A percentile compares a stretch with the other conserved stretches of the same genome.
Evolutionary conservation across 2,888 invertebrate species (phyloP).

Genomic region (Cartodere bifasciata): DNA sequence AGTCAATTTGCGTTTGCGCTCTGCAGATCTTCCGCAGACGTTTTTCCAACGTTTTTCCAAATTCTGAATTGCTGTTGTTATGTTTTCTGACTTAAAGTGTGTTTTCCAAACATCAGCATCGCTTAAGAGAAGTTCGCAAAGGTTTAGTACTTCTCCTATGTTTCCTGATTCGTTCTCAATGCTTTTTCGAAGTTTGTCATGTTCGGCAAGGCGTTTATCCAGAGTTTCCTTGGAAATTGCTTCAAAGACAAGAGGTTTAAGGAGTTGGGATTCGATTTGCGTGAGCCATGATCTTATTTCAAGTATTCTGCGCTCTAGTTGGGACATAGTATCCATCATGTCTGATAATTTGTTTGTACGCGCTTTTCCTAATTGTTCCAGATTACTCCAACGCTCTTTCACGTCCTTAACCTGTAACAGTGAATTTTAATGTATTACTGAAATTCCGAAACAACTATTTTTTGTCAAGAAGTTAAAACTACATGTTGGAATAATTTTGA

Average conservation of each 20-base stretch:
- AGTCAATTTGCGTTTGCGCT: slow-evolving; percentile 54
- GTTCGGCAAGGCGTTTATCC: slow-evolving; percentile 55
- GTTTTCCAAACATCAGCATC: slow-evolving; percentile 62
- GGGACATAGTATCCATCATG: slow-evolving; percentile 54
- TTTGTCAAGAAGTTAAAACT: no score
- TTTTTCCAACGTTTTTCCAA: slow-evolving; percentile 70
- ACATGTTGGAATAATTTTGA: no score
- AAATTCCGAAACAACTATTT: no score
- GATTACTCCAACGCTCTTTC: slow-evolving; percentile 59
- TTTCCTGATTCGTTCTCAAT: slow-evolving; percentile 68
- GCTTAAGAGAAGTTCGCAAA: slow-evolving; percentile 63
- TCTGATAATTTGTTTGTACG: slow-evolving; percentile 61
- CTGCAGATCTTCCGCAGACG: slow-evolving; percentile 60
- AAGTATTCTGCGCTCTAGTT: slow-evolving; percentile 58
- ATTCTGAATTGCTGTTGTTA: slow-evolving; percentile 53
- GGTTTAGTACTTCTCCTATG: slow-evolving; percentile 64
- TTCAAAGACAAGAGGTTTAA: slow-evolving; percentile 55
- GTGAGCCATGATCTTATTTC: slow-evolving; percentile 62
- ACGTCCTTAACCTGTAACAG: slow-evolving; percentile 50
- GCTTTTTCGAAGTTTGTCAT: slow-evolving; percentile 58
- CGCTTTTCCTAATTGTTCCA: slow-evolving; percentile 53
- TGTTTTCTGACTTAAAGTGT: slow-evolving; percentile 55
- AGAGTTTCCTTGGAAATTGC: slow-evolving; percentile 50
- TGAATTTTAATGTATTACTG: no score
- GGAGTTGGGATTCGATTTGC: slow-evolving; percentile 55